phyloP scores from a whole-genome alignment of 2,113 vertebrate genomes.

The Puma concolor region DNA sequence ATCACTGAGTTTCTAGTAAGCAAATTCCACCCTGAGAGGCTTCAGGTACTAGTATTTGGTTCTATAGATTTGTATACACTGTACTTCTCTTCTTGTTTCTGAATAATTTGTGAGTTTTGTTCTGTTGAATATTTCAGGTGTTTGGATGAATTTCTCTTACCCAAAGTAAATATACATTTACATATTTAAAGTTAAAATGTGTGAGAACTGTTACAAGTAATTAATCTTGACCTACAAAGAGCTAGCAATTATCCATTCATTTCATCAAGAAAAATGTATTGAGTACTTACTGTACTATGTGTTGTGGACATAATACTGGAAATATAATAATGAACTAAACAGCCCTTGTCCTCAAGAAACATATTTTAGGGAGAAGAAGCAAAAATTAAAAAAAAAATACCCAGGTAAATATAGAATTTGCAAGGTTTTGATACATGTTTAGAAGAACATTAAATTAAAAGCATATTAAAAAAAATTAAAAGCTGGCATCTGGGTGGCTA shows the following conservation, averaged over 20 bases:
- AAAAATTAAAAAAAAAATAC: background rate
- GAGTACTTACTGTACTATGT: background rate
- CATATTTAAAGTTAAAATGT: background rate
- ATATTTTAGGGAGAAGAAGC: background rate
- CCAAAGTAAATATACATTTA: background rate
- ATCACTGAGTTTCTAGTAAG: background rate
- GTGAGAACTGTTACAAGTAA: background rate
- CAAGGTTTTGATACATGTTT: background rate
- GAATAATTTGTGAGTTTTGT: background rate
- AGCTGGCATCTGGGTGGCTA: no score
- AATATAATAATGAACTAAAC: background rate
- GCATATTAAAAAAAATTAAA: background rate
- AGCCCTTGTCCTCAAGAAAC: background rate
- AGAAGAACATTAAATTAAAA: constrained; percentile 24
- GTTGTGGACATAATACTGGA: background rate
- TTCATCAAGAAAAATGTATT: background rate
- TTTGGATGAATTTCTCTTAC: background rate
- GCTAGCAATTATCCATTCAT: background rate
- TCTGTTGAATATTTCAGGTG: background rate
- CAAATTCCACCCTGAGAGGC: background rate
- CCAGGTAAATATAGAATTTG: background rate
- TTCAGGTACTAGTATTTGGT: background rate
- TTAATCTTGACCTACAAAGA: constrained; percentile 14
- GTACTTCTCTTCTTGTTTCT: background rate
- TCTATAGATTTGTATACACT: background rate